Evolutionary conservation across 2,888 invertebrate genomes (phyloP).

Genomic region (Nemurella pictetii): DNA sequence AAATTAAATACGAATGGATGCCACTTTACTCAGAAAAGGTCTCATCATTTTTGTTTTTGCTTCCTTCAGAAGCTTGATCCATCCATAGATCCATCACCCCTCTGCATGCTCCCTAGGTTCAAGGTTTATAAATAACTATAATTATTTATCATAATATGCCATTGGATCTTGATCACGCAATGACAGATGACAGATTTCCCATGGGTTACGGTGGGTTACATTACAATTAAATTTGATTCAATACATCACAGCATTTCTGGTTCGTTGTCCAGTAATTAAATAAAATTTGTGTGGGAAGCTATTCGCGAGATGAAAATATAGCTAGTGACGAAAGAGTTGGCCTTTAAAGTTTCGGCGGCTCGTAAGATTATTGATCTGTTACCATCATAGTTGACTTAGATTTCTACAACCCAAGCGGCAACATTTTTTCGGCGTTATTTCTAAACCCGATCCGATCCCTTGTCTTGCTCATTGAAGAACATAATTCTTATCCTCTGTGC

Average conservation of each 20-base stretch:
- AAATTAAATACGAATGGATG: not conserved
- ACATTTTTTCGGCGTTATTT: no score
- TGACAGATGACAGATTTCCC: not conserved
- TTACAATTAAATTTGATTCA: not conserved
- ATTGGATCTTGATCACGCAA: not conserved
- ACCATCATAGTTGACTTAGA: no score
- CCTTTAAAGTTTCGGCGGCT: not conserved
- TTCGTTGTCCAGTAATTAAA: not conserved
- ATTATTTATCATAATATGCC: not conserved
- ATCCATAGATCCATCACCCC: not conserved
- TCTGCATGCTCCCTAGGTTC: not conserved
- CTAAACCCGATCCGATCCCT: no score
- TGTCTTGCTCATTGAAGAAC: no score
- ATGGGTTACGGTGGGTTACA: not conserved
- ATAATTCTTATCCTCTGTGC: no score
- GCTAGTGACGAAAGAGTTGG: not conserved
- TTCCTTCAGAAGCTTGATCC: not conserved
- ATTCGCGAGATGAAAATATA: not conserved
- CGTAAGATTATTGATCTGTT: not conserved
- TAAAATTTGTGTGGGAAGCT: not conserved
- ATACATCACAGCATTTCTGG: not conserved
- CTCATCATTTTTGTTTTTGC: not conserved
- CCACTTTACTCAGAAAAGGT: not conserved
- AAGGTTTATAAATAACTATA: constrained; percentile 1
- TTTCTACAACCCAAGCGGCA: no score